Evolutionary conservation across 2,113 vertebrate genomes (phyloP).

Genomic region (Pungitius pungitius): DNA sequence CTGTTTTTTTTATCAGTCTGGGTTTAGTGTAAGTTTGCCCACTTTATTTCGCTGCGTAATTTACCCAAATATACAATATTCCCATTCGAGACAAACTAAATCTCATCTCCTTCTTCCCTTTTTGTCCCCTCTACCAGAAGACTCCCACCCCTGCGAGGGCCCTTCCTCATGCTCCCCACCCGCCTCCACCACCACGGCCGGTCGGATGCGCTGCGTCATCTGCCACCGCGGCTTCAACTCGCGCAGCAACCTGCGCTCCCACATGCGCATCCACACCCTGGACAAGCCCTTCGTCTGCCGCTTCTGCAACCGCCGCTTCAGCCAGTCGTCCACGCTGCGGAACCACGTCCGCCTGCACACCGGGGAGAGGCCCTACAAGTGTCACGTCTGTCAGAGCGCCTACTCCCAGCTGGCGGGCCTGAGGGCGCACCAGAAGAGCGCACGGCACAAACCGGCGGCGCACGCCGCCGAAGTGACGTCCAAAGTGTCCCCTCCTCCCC

Average conservation of each 20-base stretch:
- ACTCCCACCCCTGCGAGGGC: constrained; percentile 84
- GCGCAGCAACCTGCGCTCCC: constrained; percentile 97
- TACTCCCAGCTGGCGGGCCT: constrained; percentile 97
- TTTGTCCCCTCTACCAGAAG: constrained; percentile 79
- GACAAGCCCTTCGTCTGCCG: constrained; percentile 98
- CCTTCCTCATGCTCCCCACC: constrained; percentile 65
- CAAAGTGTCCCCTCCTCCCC: constrained; percentile 81
- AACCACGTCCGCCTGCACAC: constrained; percentile 99
- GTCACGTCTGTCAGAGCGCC: constrained; percentile 97
- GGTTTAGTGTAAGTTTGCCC: too few relatives aligned
- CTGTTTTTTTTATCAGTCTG: background rate
- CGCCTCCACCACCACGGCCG: constrained; percentile 59
- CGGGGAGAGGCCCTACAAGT: constrained; percentile 97
- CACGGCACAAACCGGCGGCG: constrained; percentile 89
- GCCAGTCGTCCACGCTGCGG: constrained; percentile 96
- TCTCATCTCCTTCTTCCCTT: background rate
- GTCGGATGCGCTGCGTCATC: constrained; percentile 97
- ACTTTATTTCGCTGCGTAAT: background rate
- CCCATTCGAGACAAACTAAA: background rate
- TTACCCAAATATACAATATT: background rate
- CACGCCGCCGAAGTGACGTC: constrained; percentile 48
- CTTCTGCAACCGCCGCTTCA: constrained; percentile 99
- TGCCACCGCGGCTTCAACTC: constrained; percentile 99
- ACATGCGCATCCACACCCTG: constrained; percentile 99
- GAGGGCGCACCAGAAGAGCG: constrained; percentile 98